Evolutionary conservation across 2,797 vertebrate species (phyloP), one percentile per base, ranked within the genome.

Genomic region (Hippocampus kuda): DNA sequence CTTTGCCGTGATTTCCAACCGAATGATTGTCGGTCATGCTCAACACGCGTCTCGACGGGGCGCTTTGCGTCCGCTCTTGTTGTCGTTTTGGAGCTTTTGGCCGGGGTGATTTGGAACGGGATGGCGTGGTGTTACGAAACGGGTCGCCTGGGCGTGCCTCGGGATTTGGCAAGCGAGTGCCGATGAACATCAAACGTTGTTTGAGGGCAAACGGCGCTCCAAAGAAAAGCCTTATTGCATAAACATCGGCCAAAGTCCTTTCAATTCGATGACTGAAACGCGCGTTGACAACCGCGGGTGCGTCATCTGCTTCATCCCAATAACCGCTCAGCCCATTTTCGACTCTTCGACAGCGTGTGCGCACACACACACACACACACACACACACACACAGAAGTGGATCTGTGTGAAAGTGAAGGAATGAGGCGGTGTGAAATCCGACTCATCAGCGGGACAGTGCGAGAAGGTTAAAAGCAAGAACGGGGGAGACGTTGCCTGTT

Each of bases 161-260:
- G 12, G n/a, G n/a, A 63, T 13, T 38, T 42, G 61, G 38, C 64
- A 46, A 80, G 79, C 61, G 67, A 27, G 22, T 42, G 27, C 69
- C 69, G 90, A 83, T 90, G 90, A 86, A 89, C 86, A 91, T 81
- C 75, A 81, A 57, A 89, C 65, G 84, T 69, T 91, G 90, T 91
- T 92, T 92, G 90, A 85, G 76, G 85, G 77, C 84, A 91, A 91
- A 92, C 88, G 90, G 22, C 48, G 72, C 77, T 81, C 83, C 83
- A 72, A 86, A 85, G 77, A 90, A 82, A 72, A 67, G 27, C 60
- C 34, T 59, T 90, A 88, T 90, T 90, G 81, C 68, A 75, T 88
- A 89, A 91, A 92, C 88, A 89, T 16, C 66, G 72, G 68, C 27
- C 42, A 73, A 82, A 81, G 74, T 80, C 82, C 77, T 64, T 65